Evolutionary conservation across 2,113 vertebrate species (phyloP), one percentile per base, ranked within the genome.

Genomic region (Fregata magnificens): DNA sequence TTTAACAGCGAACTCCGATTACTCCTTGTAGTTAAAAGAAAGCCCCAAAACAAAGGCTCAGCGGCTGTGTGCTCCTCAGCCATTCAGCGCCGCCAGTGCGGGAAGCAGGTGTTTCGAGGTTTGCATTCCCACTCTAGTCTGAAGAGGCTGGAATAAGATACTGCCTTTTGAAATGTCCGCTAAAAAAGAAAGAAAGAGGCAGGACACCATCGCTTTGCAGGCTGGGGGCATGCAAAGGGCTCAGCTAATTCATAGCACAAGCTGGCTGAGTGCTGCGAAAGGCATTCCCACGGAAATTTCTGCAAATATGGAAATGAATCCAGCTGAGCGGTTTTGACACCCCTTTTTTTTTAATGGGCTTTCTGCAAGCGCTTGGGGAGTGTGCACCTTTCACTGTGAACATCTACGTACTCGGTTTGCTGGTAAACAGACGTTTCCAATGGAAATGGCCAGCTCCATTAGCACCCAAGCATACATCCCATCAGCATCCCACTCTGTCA

Each of bases 21-120:
- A 61, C 82, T 95, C 53, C 93, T 95, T 72, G 36, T 49, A 88
- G 38, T 94, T 94, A 77, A 92, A 98, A 96, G 97, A 90, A 96
- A 97, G 59, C 47, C 82, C 19, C 44, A 3, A 70, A n/a, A 95
- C 93, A 97, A 97, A 96, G 88, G 83, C 95, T 71, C 95, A 92
- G 95, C 25, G 1, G 76, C 94, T 7, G 1, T 4, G 25, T 52
- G 66, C 72, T 94, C 82, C 91, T 82, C 8, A 0, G 82, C 91
- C 87, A 95, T 96, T 97, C 88, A 93, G 90, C 0, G 1, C 88
- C 67, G 91, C 90, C 28, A 16, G 66, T 86, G 92, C 1, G 45
- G 91, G 93, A 94, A 92, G 95, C 92, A 97, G 96, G 94, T 96
- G 93, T 69, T 91, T 50, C 1, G 8, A 66, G 76, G n/a, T 22